Base-by-base conservation (phyloP, 2,797 vertebrate species). In the Chrysocyon brachyurus region DNA sequence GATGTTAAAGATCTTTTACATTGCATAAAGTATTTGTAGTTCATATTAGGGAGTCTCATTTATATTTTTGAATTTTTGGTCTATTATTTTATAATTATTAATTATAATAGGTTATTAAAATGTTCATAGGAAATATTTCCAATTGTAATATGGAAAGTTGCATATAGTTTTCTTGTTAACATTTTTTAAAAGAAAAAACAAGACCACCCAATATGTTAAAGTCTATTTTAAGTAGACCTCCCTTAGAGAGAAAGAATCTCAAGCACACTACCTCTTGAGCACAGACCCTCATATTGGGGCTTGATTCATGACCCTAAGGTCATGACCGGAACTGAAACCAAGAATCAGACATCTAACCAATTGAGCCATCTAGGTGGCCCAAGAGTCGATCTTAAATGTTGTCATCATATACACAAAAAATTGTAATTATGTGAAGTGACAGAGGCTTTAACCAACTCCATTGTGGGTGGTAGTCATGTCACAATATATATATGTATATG, bases 21-120 rank as follows among this genome's bases (percentile, higher is more conserved):
- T 95, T 94, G 64, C 61, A 36, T 64, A n/a, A 90, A 77, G 24
- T 52, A 61, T 66, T 95, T 89, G 7, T 72, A 78, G 56, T 63
- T 95, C 40, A 10, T 81, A 12, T 54, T 79, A 59, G 73, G 75
- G 15, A 77, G 22, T 85, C 61, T 49, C 84, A 72, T 78, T 87
- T 90, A 63, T 82, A 63, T 72, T 93, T 93, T 78, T 78, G 5
- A n/a, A 72, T 70, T 28, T 82, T 82, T 68, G 85, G 54, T 63
- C 88, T 79, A 70, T n/a, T 33, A 70, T 61, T 61, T 83, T 57
- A 33, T 12, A 89, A 14, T 86, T 86, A 77, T 70, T 93, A 78
- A 82, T 87, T 79, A 24, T 31, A 89, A 82, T 82, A 33, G 8
- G 33, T 21, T 81, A 66, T 59, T 88, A 11, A 90, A 91, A 66